Evolutionary conservation across 1,140 invertebrate genomes (phyloP).

Genomic region (Phocides pigmalion): DNA sequence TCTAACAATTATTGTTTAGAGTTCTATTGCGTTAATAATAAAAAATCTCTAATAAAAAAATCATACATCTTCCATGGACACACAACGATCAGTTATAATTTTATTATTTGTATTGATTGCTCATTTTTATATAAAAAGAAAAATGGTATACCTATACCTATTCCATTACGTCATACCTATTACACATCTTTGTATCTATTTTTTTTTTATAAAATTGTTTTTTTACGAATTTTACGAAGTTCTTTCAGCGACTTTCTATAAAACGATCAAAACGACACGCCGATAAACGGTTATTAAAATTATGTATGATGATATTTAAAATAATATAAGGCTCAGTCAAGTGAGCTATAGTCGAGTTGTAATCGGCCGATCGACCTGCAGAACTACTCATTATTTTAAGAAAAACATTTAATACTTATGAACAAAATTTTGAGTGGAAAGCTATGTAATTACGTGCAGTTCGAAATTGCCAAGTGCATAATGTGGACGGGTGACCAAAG

Average conservation of each 20-base stretch:
- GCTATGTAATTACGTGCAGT: constrained; percentile 61
- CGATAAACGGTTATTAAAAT: constrained; percentile 26
- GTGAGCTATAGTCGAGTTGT: constrained; percentile 42
- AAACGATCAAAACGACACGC: constrained; percentile 30
- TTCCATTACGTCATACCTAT: no score
- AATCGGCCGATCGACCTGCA: constrained; percentile 31
- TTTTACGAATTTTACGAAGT: no score
- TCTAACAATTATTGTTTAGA: no score
- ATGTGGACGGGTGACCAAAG: constrained; percentile 1
- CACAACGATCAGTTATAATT: no score
- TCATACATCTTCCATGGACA: no score
- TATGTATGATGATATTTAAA: constrained; percentile 38
- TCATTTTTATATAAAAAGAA: no score
- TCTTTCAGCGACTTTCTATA: neutral
- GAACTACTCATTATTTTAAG: constrained; percentile 47
- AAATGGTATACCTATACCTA: no score
- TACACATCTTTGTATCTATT: no score
- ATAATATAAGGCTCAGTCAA: constrained; percentile 44
- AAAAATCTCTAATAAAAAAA: no score
- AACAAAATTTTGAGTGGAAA: constrained; percentile 54
- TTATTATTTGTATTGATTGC: no score
- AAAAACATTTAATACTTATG: constrained; percentile 38
- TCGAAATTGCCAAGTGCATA: constrained; percentile 57
- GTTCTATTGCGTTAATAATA: no score
- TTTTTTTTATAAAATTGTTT: no score